A percentile compares a stretch with the other conserved stretches of the same genome.
phyloP scores from a whole-genome alignment of 2,797 vertebrate species.

The Brachyalestes nurse region DNA sequence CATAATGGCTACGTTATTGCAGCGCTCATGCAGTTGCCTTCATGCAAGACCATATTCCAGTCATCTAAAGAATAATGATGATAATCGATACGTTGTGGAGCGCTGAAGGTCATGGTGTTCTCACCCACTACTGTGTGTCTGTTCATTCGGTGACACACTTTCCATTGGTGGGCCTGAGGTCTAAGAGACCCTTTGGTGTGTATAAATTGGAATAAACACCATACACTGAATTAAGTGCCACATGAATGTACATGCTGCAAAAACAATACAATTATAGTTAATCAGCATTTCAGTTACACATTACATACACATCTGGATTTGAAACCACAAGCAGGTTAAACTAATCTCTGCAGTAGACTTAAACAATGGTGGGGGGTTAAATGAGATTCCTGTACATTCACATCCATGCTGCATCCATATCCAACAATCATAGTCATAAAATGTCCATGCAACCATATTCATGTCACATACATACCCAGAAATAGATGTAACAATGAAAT shows the following conservation, averaged over 20 bases:
- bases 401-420: too few relatives aligned
- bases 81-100: constrained; percentile 12
- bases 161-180: background rate
- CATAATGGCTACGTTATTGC: background rate
- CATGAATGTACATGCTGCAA: background rate
- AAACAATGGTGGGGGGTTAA: too few relatives aligned
- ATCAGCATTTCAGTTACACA: too few relatives aligned
- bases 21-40: background rate
- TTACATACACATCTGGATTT: too few relatives aligned
- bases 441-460: too few relatives aligned
- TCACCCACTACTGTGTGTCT: constrained; percentile 8
- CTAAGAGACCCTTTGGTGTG: background rate
- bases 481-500: too few relatives aligned
- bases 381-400: too few relatives aligned
- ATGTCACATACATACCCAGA: too few relatives aligned
- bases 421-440: too few relatives aligned
- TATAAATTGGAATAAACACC: background rate
- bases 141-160: background rate
- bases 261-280: background rate
- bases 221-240: background rate
- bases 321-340: too few relatives aligned
- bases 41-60: background rate
- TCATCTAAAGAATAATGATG: constrained; percentile 8
- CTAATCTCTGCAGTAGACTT: too few relatives aligned
- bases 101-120: constrained; percentile 27